A percentile compares a stretch with the other conserved stretches of the same genome.
Conservation (phyloP, 2,113 vertebrate species). For the Chaetops frenatus region DNA sequence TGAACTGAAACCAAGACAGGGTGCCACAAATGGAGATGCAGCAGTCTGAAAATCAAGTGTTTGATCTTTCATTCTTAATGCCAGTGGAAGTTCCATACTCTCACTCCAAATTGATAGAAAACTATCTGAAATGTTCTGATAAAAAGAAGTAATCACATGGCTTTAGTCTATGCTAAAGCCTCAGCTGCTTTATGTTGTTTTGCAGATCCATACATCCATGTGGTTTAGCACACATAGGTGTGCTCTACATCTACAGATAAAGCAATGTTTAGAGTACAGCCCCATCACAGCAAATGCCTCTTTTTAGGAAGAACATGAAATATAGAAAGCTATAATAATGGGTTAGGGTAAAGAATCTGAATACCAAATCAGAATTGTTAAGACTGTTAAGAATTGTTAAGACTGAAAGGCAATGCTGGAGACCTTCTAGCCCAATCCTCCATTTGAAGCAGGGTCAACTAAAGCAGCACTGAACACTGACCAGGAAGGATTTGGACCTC, state of each 20-base stretch:
- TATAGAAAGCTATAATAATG: not conserved
- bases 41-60: not conserved
- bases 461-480: not conserved
- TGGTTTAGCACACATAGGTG: not conserved
- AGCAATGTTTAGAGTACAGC: not conserved
- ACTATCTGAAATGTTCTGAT: not conserved
- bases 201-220: not conserved
- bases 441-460: not conserved
- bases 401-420: not conserved
- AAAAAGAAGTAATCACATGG: not conserved
- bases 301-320: not conserved
- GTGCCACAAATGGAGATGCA: not conserved
- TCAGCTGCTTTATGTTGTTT: not conserved
- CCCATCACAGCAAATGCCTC: not conserved
- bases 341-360: not conserved
- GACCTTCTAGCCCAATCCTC: not conserved
- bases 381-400: not conserved
- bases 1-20: not conserved
- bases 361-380: not conserved
- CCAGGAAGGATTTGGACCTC: not conserved
- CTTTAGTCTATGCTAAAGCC: fast-evolving
- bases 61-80: not conserved
- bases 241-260: not conserved
- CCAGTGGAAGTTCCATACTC: not conserved
- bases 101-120: not conserved